Evolutionary conservation across 23 tunicate genomes (phyloP), one percentile per base, ranked within the genome.

Genomic region (Oikopleura dioica): DNA sequence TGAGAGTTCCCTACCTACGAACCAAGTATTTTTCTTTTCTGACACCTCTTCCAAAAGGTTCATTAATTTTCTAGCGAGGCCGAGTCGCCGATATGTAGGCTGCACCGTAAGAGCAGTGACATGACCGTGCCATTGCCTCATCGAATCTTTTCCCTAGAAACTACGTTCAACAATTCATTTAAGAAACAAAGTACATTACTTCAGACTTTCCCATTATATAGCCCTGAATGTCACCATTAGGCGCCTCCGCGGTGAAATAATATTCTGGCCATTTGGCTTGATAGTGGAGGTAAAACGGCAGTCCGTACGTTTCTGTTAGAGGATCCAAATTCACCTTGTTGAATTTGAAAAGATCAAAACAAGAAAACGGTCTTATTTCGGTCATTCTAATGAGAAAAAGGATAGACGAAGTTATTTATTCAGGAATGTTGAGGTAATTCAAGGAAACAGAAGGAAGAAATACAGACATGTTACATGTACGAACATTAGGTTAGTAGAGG

Each of bases 261-360:
- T 84, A 94, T 77, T 94, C 99, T 1, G 99, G 99, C 99, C 99
- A 94, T 79, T 83, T 86, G 38, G 99, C 83, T 68, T 87, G 86
- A 67, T 94, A 94, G 68, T 94, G 99, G 31, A 94, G 69, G 72
- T 94, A 94, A 81, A 94, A 94, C 0, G 91, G 79, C 36, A 94
- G 79, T 1, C 86, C 95, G 78, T 94, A 94, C 0, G 99, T 94
- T 81, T 94, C 99, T 0, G 99, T 94, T 51, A 94, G 67, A 1
- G 99, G 99, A 59, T 94, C 99, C 2, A 94, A 77, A 59, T 94
- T 94, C 0, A 94, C 95, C 0, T 83, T 81, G 77, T 94, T 94
- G 69, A 94, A 83, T 76, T 81, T 81, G 35, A 94, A 76, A 82
- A 94, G 82, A 77, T 94, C 99, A 35, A 55, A 38, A 59, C 99